These are phyloP conservation scores for Aproaerema taeniolella DNA, from an alignment of 2,888 invertebrate genomes.

Conservation along the genomic window DNA sequence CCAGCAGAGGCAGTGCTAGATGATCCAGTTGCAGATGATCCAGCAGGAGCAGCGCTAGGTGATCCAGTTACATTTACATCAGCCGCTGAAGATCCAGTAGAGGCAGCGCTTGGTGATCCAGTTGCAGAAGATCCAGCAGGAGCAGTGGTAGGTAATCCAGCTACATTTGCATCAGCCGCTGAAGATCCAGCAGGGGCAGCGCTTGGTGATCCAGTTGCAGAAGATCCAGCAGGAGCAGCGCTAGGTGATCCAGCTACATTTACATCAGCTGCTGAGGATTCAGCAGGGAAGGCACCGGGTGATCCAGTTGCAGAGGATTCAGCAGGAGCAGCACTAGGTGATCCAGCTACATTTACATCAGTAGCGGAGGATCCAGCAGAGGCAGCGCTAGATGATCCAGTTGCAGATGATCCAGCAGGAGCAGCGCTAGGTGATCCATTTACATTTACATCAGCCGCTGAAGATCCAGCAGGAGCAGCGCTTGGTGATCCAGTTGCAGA, in stretches of 20 bases:
- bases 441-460: neutral
- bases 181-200: too few species aligned
- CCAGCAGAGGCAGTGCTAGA: neutral
- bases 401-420: conserved; percentile 1
- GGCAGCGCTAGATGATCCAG: neutral
- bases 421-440: neutral
- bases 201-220: conserved; percentile 6
- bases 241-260: neutral
- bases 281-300: neutral
- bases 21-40: neutral
- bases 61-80: too few species aligned
- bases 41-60: conserved; percentile 7
- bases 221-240: neutral
- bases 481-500: neutral
- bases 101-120: neutral
- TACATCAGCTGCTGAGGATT: neutral
- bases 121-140: neutral
- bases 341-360: conserved; percentile 4
- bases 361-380: neutral
- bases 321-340: neutral
- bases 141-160: neutral
- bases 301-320: neutral
- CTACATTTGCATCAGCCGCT: neutral
- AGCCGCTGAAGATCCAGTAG: conserved; percentile 13
- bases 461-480: neutral